Conservation (phyloP, 2,113 vertebrate species). For the Xenus cinereus region DNA sequence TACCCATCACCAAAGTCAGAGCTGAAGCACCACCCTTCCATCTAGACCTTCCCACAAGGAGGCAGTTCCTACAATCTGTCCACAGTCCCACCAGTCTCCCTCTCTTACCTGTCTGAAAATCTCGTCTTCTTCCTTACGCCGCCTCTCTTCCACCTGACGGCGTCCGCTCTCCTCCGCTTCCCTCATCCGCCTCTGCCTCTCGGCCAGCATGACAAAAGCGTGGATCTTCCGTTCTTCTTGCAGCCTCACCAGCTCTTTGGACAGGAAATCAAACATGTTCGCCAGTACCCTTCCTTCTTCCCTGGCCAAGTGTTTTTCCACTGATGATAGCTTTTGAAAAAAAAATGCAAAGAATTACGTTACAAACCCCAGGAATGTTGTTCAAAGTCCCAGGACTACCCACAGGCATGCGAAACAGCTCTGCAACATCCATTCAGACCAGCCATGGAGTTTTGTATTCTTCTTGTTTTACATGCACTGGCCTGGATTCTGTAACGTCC, state of each 20-base stretch:
- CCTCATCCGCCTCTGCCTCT: conserved; percentile 82
- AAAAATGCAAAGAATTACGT: not conserved
- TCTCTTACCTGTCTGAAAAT: conserved; percentile 87
- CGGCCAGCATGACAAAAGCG: conserved; percentile 85
- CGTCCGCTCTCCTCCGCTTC: conserved; percentile 91
- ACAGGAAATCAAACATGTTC: conserved; percentile 84
- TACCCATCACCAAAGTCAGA: not conserved
- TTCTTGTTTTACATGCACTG: not conserved
- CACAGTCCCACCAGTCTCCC: not conserved
- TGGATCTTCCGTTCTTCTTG: conserved; percentile 90
- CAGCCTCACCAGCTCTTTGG: conserved; percentile 89
- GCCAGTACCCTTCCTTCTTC: conserved; percentile 78
- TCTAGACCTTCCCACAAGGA: not conserved
- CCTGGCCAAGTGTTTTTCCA: conserved; percentile 72
- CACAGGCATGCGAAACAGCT: conserved; percentile 10
- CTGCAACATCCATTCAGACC: not conserved
- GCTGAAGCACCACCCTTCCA: not conserved
- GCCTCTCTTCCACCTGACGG: conserved; percentile 84
- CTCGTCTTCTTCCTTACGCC: conserved; percentile 83
- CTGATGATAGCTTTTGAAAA: conserved; percentile 65
- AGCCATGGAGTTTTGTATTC: not conserved
- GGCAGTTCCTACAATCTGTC: not conserved
- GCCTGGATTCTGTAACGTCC: not conserved
- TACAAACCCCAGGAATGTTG: not conserved
- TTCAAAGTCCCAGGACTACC: not conserved